Evolutionary conservation across 2,888 invertebrate genomes (phyloP), one percentile per base, ranked within the genome.

Genomic region (Strigamia maritima): DNA sequence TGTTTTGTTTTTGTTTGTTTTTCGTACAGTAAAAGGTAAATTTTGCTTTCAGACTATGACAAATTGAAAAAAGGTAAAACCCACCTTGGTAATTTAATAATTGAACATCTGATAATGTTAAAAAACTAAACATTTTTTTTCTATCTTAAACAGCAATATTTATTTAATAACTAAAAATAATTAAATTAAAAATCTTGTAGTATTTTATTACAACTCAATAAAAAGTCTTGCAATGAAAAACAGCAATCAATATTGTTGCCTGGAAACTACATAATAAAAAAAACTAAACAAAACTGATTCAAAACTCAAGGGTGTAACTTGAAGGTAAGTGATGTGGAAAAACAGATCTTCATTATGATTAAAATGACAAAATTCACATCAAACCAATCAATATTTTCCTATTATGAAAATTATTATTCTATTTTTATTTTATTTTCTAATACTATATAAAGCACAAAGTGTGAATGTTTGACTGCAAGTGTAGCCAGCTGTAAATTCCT

Each of bases 211-310:
- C 26, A 26, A 28, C 26, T 28, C 70, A 28, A 28, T 28, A 70
- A 10, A 54, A 6, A 19, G 54, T n/a, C 19, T 54, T 19, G 70
- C 6, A 26, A n/a, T 14, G 10, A 70, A 70, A 70, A 26, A 26
- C 14, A 70, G n/a, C 28, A 28, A 70, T 70, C 70, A 70, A 70
- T 70, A 70, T 1, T 26, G 70, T 70, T 70, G 70, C 70, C 70
- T 28, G 28, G 70, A 70, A 70, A 70, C 70, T 24, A 28, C 12
- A 19, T 19, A 19, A 22, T n/a, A 70, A 70, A 26, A 28, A 24
- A 65, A 65, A 65, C 60, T 26, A 70, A 70, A 70, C 70, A 70
- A 70, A 70, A 70, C 24, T 28, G 70, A 28, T 26, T 12, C 70
- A 70, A 70, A 70, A 26, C 70, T 70, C 70, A 16, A 12, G 28